These are phyloP conservation scores for Brachirus orientalis DNA, from an alignment of 2,113 vertebrate species.

Conservation along the genomic window DNA sequence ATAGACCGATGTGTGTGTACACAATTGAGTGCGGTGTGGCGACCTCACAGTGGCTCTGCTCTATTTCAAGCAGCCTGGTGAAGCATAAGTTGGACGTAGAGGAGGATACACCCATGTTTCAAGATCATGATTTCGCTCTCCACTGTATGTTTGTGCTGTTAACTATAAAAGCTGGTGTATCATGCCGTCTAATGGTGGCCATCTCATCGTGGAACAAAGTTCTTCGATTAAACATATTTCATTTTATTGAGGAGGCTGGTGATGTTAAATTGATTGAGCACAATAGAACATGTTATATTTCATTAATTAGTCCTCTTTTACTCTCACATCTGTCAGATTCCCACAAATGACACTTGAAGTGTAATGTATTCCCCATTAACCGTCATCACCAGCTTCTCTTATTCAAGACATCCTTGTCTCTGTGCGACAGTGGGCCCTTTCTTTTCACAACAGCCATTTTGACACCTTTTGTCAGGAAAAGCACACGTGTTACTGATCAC, in stretches of 20 bases:
- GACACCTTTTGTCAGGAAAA: too few species aligned
- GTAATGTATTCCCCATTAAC: conserved; percentile 12
- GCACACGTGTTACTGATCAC: too few species aligned
- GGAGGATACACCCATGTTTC: neutral
- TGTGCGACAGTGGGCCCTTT: too few species aligned
- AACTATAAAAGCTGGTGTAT: conserved; percentile 38
- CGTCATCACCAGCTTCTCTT: too few species aligned
- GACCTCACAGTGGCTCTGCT: conserved; percentile 43
- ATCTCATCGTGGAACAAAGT: conserved; percentile 38
- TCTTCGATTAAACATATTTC: conserved; percentile 52
- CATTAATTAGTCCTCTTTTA: conserved; percentile 21
- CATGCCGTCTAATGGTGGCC: conserved; percentile 45
- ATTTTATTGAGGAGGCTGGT: conserved; percentile 1
- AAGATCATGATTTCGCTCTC: conserved; percentile 3
- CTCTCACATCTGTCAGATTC: too few species aligned
- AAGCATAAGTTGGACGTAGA: too few species aligned
- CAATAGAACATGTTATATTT: conserved; percentile 30
- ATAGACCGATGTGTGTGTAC: conserved; percentile 24
- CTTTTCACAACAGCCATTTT: too few species aligned
- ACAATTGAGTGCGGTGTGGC: neutral
- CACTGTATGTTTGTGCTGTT: conserved; percentile 23
- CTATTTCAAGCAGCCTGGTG: conserved; percentile 22
- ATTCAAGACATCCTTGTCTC: too few species aligned
- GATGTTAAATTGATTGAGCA: conserved; percentile 41
- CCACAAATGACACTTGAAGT: conserved; percentile 25